Evolutionary conservation across 2,888 invertebrate species (phyloP), one percentile per base, ranked within the genome.

Genomic region (Heteromyza rotundicornis): DNA sequence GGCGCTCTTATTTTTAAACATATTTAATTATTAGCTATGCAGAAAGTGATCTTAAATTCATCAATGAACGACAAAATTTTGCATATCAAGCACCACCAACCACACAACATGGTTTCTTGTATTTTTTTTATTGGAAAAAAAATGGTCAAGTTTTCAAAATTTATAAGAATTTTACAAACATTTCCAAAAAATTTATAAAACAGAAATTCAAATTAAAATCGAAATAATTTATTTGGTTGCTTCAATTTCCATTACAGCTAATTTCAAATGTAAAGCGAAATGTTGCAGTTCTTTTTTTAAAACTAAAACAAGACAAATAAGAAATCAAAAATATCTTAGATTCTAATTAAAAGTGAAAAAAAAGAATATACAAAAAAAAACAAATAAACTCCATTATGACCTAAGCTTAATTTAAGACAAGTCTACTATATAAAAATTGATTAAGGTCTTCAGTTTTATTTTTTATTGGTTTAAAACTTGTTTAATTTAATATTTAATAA

Each of bases 1-100:
- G 27, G 49, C 44, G 53, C 59, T 50, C 56, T 40, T 40, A 40
- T 14, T 40, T 40, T 50, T 22, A 44, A 36, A 10, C 14, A 19
- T 24, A 5, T 22, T 24, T n/a, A 22, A 50, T n/a, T 12, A 35
- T 35, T 24, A 22, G 24, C n/a, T 23, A 51, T 35, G 36, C 19
- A 65, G 69, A 64, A 70, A 66, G 74, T 76, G 76, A 71, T 73
- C 74, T 73, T 74, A 2, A 24, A 24, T 16, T 51, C 27, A 16
- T 40, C 14, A 40, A 40, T n/a, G 14, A n/a, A 40, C 40, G 16
- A 7, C 5, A n/a, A n/a, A 40, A 40, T 7, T 40, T n/a, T 40
- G 3, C 5, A 27, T 5, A 3, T n/a, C 47, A 74, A 75, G 71
- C 71, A 69, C 12, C 10, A 16, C 75, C 70, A 75, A 71, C 74